These are phyloP conservation scores for Yasuhikotakia modesta DNA, from an alignment of 2,797 vertebrate species.

Conservation along the genomic window DNA sequence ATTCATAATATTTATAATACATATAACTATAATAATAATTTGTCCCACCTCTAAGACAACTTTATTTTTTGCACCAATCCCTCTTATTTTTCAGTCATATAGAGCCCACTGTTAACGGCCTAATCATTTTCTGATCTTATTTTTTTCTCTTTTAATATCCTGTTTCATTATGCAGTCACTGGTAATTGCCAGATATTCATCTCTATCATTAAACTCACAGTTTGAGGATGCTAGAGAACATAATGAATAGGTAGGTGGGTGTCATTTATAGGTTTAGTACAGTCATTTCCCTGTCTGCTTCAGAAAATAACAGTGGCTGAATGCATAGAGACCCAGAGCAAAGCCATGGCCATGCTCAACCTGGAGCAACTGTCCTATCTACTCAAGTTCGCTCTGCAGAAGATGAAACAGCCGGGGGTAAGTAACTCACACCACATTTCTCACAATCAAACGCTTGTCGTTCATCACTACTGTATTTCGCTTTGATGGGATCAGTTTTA, in stretches of 20 bases:
- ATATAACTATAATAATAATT: too few species aligned
- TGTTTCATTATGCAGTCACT: too few species aligned
- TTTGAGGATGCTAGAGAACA: neutral
- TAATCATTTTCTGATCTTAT: too few species aligned
- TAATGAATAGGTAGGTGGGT: constrained; percentile 9
- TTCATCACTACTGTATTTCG: neutral
- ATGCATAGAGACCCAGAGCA: constrained; percentile 99
- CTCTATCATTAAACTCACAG: neutral
- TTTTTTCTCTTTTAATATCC: too few species aligned
- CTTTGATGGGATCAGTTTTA: neutral
- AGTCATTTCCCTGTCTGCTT: constrained; percentile 62
- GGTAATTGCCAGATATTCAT: neutral
- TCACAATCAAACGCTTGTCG: neutral
- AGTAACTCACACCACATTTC: constrained; percentile 62
- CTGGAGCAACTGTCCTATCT: constrained; percentile 96
- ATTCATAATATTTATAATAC: too few species aligned
- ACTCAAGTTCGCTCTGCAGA: constrained; percentile 99
- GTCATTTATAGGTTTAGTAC: constrained; percentile 9
- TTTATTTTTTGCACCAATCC: too few species aligned
- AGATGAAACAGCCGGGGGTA: constrained; percentile 99
- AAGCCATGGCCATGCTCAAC: constrained; percentile 98
- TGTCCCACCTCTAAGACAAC: too few species aligned
- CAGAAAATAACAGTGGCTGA: constrained; percentile 99
- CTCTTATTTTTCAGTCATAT: too few species aligned
- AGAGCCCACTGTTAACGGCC: too few species aligned